Evolutionary conservation across 2,113 vertebrate genomes (phyloP).

Genomic region (Sardina pilchardus): DNA sequence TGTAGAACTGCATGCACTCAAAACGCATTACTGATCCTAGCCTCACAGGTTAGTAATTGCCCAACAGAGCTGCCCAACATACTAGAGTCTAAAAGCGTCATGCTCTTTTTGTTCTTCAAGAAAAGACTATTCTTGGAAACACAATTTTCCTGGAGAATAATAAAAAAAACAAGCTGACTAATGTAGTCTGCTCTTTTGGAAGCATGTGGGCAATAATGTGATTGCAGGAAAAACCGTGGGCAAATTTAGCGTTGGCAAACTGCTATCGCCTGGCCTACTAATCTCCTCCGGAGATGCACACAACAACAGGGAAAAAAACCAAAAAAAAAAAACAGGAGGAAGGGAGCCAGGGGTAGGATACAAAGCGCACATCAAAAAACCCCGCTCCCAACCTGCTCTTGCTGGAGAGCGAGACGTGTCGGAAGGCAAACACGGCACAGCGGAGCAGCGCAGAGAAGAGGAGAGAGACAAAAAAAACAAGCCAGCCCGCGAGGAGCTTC

Average conservation of each 20-base stretch:
- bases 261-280: neutral
- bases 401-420: neutral
- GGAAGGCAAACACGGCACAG: neutral
- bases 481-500: neutral
- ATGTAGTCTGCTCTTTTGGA: neutral
- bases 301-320: neutral
- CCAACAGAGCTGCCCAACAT: neutral
- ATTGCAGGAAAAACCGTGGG: neutral
- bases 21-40: neutral
- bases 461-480: neutral
- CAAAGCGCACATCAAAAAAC: neutral
- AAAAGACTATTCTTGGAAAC: slow-evolving; percentile 6
- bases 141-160: neutral
- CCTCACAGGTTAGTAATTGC: neutral
- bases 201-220: slow-evolving; percentile 7
- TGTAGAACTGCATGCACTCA: neutral
- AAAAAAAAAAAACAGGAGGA: neutral
- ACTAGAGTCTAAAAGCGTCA: neutral
- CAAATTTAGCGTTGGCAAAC: slow-evolving; percentile 3
- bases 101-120: neutral
- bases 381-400: neutral
- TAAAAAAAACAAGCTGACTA: neutral
- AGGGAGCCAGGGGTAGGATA: neutral
- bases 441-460: too few relatives aligned
- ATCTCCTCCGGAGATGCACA: neutral